Conservation (phyloP, 2,888 invertebrate genomes). For the Hypselothyrea guttata region DNA sequence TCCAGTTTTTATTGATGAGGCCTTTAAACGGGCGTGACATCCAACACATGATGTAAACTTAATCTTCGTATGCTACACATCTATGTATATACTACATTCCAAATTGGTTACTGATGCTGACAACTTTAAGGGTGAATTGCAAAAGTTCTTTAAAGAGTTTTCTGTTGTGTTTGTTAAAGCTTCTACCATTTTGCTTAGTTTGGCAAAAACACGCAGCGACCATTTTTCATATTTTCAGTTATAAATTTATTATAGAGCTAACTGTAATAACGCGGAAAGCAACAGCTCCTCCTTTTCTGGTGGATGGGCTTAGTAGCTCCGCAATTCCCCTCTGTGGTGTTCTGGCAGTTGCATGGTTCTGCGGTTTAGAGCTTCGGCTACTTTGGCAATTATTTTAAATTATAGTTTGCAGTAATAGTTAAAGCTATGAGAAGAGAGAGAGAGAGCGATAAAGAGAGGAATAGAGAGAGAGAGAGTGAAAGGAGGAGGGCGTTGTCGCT, state of each 20-base stretch:
- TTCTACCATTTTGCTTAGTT: slow-evolving; percentile 62
- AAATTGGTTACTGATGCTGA: too few species aligned
- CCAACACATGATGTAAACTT: too few species aligned
- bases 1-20: too few species aligned
- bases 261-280: slow-evolving; percentile 34
- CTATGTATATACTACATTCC: too few species aligned
- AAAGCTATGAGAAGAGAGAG: too few species aligned
- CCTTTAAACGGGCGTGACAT: too few species aligned
- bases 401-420: slow-evolving; percentile 73
- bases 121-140: too few species aligned
- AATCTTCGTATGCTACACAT: too few species aligned
- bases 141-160: slow-evolving; percentile 17
- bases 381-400: slow-evolving; percentile 76
- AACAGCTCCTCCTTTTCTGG: slow-evolving; percentile 23
- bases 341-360: slow-evolving; percentile 15
- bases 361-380: slow-evolving; percentile 70
- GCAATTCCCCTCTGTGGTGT: slow-evolving; percentile 8
- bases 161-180: slow-evolving; percentile 41
- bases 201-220: slow-evolving; percentile 75
- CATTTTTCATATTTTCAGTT: slow-evolving; percentile 78
- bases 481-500: slow-evolving; percentile 12
- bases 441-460: too few species aligned
- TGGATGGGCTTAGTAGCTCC: slow-evolving; percentile 67
- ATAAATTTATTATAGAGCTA: slow-evolving; percentile 78
- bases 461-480: slow-evolving; percentile 1